Evolutionary conservation across 1,140 invertebrate species (phyloP).

Genomic region (Bombus superbus): DNA sequence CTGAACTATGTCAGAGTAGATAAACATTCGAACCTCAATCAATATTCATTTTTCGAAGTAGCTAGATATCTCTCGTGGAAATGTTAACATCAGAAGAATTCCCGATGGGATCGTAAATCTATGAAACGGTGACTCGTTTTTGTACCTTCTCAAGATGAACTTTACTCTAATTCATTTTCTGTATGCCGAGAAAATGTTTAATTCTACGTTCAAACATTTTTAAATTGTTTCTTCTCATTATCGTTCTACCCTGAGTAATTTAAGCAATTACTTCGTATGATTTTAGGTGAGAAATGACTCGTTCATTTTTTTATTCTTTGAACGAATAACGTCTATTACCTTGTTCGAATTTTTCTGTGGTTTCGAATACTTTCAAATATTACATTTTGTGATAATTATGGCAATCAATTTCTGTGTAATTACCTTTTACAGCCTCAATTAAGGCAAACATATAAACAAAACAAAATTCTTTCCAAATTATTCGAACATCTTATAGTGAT

Average conservation of each 20-base stretch:
- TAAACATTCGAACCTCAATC: background rate
- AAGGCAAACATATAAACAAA: too few relatives aligned
- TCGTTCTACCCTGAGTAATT: background rate
- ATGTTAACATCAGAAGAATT: background rate
- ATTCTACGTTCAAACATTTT: background rate
- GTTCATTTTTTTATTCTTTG: background rate
- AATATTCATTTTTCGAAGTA: constrained; percentile 13
- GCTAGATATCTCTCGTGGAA: too few relatives aligned
- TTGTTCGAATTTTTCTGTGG: too few relatives aligned
- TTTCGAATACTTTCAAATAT: background rate
- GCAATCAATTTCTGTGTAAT: background rate
- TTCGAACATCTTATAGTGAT: too few relatives aligned
- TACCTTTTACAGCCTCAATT: too few relatives aligned
- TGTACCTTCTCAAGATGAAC: background rate
- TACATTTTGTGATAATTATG: background rate
- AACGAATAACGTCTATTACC: too few relatives aligned
- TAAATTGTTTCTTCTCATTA: background rate
- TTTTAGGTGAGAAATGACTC: background rate
- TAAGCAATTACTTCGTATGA: background rate
- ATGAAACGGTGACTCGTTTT: background rate
- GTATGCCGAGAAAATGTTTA: background rate
- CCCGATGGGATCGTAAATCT: background rate
- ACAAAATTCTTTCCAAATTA: too few relatives aligned
- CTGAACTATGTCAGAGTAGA: background rate
- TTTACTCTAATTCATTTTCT: background rate